Evolutionary conservation across 2,888 invertebrate species (phyloP).

Genomic region (Loripinus fragilis): DNA sequence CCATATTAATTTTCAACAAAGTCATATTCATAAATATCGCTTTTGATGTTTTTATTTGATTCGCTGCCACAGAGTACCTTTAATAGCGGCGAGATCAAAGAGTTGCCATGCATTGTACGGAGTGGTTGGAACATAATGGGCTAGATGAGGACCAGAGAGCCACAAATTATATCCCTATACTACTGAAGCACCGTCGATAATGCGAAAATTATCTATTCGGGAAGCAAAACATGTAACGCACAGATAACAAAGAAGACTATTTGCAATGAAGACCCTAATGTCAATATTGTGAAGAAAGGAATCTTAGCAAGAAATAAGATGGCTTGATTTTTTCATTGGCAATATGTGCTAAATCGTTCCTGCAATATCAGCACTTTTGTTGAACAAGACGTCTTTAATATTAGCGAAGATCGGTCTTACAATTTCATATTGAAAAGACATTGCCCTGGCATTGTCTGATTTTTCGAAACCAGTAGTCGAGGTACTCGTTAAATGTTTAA

Average conservation of each 20-base stretch:
- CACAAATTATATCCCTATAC: conserved; percentile 42
- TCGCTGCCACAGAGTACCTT: conserved; percentile 17
- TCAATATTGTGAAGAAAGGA: conserved; percentile 11
- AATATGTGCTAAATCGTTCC: conserved; percentile 13
- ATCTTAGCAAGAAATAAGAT: neutral
- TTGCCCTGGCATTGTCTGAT: too few relatives aligned
- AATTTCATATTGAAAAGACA: too few relatives aligned
- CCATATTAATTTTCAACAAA: conserved; percentile 32
- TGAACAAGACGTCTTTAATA: neutral
- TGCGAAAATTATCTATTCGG: conserved; percentile 17
- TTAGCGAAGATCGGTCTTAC: too few relatives aligned
- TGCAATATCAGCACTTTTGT: neutral
- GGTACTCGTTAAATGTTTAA: too few relatives aligned
- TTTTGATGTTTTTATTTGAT: conserved; percentile 53
- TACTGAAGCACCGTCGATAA: conserved; percentile 16
- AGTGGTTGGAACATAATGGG: conserved; percentile 19
- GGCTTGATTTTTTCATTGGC: neutral
- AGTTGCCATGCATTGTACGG: conserved; percentile 31
- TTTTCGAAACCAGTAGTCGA: too few relatives aligned
- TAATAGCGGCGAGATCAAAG: conserved; percentile 50
- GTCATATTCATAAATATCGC: conserved; percentile 47
- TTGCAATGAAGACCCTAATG: conserved; percentile 10
- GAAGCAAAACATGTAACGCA: neutral
- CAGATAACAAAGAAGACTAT: neutral
- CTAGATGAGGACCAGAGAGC: conserved; percentile 25